Evolutionary conservation across 2,888 invertebrate species (phyloP), one percentile per base, ranked within the genome.

Genomic region (Hydraecia micacea): DNA sequence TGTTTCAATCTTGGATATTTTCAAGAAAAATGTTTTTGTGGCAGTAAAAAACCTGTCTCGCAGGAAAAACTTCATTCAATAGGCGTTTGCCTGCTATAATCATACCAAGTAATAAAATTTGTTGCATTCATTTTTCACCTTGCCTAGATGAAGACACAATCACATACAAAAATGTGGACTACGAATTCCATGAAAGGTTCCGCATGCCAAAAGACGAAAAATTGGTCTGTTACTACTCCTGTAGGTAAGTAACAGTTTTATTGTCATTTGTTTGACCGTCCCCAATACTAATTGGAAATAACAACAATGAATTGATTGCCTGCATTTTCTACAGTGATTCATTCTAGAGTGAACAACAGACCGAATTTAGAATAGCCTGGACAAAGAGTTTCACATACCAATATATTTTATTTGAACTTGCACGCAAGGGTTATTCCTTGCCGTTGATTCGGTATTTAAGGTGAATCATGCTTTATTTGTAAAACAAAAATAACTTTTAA

Each of bases 131-230:
- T 21, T 36, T 63, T 86, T 69, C 71, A 67, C 42, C 77, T 85
- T 80, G 79, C 67, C 87, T 96, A 98, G 99, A 99, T 97, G 98
- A 98, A 95, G 99, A 99, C 91, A 98, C 98, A 63, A 97, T 98
- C 87, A 97, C 97, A 77, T 98, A 98, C 91, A 98, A 98, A 96
- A 97, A 97, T 90, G 98, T 98, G 62, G 97, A 98, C 39, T 98
- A 98, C 89, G 98, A 98, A 94, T 99, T 99, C 94, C 98, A 98
- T 90, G 98, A 98, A 92, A 97, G 98, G 88, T 99, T 99, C 95
- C 98, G 98, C 91, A 98, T 99, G 97, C 98, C 99, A 2, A 97
- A 98, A 90, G 99, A 99, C 92, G 99, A 99, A 93, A 99, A 99
- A 94, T 97, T 99, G 88, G 99, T 99, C 25, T 99, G 99, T 95